Base-by-base conservation (phyloP, 2,797 vertebrate species). In the Sebastes itinus region DNA sequence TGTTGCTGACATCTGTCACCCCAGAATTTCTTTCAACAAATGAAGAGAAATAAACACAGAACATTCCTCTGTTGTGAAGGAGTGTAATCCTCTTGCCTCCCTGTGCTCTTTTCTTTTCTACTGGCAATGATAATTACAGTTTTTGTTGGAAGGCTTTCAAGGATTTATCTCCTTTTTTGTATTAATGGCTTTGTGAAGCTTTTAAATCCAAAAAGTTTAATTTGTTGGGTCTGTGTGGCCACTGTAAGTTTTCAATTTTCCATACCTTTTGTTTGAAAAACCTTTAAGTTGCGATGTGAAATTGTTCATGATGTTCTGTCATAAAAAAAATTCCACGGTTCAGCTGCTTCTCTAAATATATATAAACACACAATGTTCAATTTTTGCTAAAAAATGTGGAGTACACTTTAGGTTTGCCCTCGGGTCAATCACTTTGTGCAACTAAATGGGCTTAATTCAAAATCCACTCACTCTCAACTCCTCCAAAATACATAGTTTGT, bases 191-290 rank as follows among this genome's bases (percentile, higher is more conserved):
- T 96, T 95, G 86, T 91, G 92, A 92, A 93, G 94, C 88, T 91
- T 91, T 94, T 94, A 95, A 96, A 96, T 95, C 95, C 95, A 80
- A 89, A 95, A 95, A 94, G 94, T 95, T 96, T 95, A 95, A 94
- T 95, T 95, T 87, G 90, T 92, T 93, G 90, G 85, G 92, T 93
- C 87, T 92, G 78, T 92, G 92, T 91, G 88, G 91, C 92, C 88
- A 94, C 93, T 94, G 90, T 93, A 92, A 87, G 80, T 94, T 96
- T 96, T 95, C 92, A 95, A 94, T 95, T 94, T 93, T 72, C 81
- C 72, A 88, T 87, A 92, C 91, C 91, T 95, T 93, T 90, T 83
- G 78, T 94, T 94, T 92, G 89, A 95, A 95, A 95, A 85, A 89
- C 90, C 88, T 90, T 90, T 88, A 92, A 91, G 82, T 92, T 92